phyloP scores from a whole-genome alignment of 2,113 vertebrate genomes.

The Electrona antarctica region DNA sequence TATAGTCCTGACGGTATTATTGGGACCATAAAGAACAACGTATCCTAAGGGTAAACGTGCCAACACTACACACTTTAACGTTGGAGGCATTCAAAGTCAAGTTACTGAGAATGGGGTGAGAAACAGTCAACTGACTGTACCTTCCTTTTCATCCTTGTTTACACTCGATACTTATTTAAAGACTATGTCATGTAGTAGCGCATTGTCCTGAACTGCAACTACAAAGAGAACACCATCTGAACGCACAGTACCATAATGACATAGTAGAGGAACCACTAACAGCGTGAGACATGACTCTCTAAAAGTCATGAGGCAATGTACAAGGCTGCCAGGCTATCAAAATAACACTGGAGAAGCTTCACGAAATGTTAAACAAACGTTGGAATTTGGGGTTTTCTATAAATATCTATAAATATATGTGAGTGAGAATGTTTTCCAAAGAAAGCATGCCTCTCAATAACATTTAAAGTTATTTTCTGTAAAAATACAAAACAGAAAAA shows the following conservation, averaged over 20 bases:
- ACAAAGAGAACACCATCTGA: conserved; percentile 12
- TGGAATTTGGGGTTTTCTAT: neutral
- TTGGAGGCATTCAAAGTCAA: neutral
- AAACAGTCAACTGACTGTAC: neutral
- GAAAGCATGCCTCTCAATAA: neutral
- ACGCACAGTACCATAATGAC: conserved; percentile 10
- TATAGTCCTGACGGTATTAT: too few relatives aligned
- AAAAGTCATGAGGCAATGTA: neutral
- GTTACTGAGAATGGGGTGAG: neutral
- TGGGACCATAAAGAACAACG: too few relatives aligned
- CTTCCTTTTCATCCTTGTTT: neutral
- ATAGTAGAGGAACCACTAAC: conserved; percentile 13
- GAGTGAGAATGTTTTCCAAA: neutral
- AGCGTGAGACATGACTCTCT: conserved; percentile 10
- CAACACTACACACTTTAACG: neutral
- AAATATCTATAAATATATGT: too few relatives aligned
- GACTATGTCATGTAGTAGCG: neutral
- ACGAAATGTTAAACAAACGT: neutral
- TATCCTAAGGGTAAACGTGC: neutral
- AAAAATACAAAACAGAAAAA: neutral
- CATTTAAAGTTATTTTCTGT: too few relatives aligned
- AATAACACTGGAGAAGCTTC: neutral
- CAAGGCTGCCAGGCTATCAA: neutral
- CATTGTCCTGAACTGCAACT: neutral
- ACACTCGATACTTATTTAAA: neutral